phyloP scores from a whole-genome alignment of 2,888 invertebrate species.

The Platerodrilus igneus region DNA sequence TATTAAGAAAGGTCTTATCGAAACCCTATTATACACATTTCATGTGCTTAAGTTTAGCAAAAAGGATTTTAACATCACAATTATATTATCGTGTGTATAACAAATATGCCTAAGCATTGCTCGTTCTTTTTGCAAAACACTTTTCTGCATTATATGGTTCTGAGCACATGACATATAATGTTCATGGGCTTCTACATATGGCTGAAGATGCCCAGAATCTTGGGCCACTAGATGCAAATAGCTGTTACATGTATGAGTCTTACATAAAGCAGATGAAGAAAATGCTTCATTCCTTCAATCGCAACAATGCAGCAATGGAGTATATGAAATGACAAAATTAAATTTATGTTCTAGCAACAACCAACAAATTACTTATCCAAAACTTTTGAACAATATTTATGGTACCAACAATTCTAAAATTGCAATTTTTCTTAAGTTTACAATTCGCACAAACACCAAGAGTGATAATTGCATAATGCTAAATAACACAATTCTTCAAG shows the following conservation, averaged over 20 bases:
- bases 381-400: not conserved
- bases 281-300: slow-evolving; percentile 12
- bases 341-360: not conserved
- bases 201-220: slow-evolving; percentile 13
- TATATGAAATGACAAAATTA: slow-evolving; percentile 8
- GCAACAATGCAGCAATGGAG: slow-evolving; percentile 12
- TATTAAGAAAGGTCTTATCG: slow-evolving; percentile 7
- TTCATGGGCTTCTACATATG: slow-evolving; percentile 13
- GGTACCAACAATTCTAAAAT: slow-evolving; percentile 7
- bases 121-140: slow-evolving; percentile 11
- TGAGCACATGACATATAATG: slow-evolving; percentile 10
- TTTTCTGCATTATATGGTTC: slow-evolving; percentile 9
- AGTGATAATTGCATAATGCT: slow-evolving; percentile 14
- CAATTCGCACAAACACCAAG: slow-evolving; percentile 4
- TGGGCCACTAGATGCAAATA: slow-evolving; percentile 9
- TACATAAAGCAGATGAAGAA: slow-evolving; percentile 13
- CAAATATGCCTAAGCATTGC: slow-evolving; percentile 9
- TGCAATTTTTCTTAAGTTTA: slow-evolving; percentile 6
- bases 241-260: slow-evolving; percentile 14
- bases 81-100: slow-evolving; percentile 8
- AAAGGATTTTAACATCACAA: slow-evolving; percentile 10
- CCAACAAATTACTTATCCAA: too few species aligned
- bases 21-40: slow-evolving; percentile 10
- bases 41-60: slow-evolving; percentile 12
- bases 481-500: slow-evolving; percentile 3